Evolutionary conservation across 2,888 invertebrate species (phyloP), one percentile per base, ranked within the genome.

Genomic region (Arge pagana): DNA sequence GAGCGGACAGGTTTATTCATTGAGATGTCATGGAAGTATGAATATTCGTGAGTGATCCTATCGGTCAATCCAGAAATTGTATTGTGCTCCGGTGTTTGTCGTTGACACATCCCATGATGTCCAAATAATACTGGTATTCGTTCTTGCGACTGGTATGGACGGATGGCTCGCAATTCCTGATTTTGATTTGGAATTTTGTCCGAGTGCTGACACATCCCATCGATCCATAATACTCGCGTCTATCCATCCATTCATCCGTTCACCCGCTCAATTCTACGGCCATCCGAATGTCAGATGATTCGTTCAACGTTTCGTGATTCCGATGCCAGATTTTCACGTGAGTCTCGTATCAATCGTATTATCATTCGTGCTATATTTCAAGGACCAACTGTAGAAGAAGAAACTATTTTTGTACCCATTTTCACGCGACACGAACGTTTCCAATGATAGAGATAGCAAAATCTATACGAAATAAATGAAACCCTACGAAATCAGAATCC

Each of bases 181-280:
- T 70, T 75, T 73, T 62, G 72, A 68, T 72, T 72, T 72, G 68
- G 72, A 72, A 72, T 70, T 72, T 74, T 66, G 66, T 59, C n/a
- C 11, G 61, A 67, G 68, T 67, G 65, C 63, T 60, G 49, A 59
- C 65, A 61, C 48, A 53, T 63, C 66, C 33, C 37, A 55, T 31
- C 45, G 56, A 51, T 48, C 55, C 57, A 60, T 63, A 67, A 67
- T 66, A n/a, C n/a, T n/a, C n/a, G n/a, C n/a, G n/a, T n/a, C n/a
- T n/a, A n/a, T n/a, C 40, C 15, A 26, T 40, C 40, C 40, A n/a
- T 10, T 28, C 11, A 41, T 41, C 6, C 41, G 26, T 18, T 16
- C 11, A 33, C 15, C 13, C 33, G 11, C 15, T 15, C 33, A 13
- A n/a, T 15, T 7, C 11, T 13, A 11, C 13, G 23, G 19, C 40